Conservation (phyloP, 2,888 invertebrate species). For the Bruchidius siliquastri region DNA sequence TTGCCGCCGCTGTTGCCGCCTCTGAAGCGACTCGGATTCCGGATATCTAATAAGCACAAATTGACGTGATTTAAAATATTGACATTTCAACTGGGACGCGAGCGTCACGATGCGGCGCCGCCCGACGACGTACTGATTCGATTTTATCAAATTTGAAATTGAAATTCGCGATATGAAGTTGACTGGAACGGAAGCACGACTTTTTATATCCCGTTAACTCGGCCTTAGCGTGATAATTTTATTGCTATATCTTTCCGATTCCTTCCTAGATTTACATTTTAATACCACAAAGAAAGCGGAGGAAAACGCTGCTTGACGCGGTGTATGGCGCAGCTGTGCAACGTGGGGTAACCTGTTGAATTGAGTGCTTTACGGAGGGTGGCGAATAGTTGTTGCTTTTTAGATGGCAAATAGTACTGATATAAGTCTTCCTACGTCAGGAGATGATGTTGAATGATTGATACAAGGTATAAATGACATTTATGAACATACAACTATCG, state of each 20-base stretch:
- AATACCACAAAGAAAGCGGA: not conserved
- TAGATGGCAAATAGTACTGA: no score
- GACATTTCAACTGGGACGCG: not conserved
- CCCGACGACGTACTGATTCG: not conserved
- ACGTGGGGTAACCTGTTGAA: not conserved
- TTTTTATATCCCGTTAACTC: not conserved
- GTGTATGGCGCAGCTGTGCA: not conserved
- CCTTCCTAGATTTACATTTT: not conserved
- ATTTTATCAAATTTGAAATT: not conserved
- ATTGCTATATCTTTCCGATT: not conserved
- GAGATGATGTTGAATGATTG: no score
- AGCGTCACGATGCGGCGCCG: not conserved
- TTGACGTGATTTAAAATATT: conserved; percentile 5
- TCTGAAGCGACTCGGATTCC: not conserved
- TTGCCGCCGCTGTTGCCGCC: not conserved
- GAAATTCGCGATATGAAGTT: not conserved
- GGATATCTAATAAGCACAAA: conserved; percentile 1
- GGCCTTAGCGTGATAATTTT: not conserved
- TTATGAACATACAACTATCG: no score
- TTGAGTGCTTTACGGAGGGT: not conserved
- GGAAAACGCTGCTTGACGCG: not conserved
- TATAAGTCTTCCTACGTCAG: no score
- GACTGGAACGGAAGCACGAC: not conserved
- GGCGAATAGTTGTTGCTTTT: not conserved
- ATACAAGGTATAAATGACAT: no score